Base-by-base conservation (phyloP, 2,113 vertebrate species). In the Dryoscopus gambensis region DNA sequence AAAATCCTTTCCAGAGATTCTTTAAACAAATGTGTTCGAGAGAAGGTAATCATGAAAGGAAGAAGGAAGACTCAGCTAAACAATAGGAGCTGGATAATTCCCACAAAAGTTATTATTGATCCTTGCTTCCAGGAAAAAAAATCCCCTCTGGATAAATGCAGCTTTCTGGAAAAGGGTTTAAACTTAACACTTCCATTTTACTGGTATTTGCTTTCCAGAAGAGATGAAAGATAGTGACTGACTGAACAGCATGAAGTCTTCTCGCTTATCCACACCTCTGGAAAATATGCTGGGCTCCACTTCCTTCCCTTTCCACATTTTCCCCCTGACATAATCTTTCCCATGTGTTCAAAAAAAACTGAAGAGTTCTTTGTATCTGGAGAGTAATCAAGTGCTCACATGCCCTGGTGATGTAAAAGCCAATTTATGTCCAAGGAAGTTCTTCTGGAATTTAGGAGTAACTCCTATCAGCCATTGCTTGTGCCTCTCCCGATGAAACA, bases 261-360 rank as follows among this genome's bases (percentile, higher is more conserved):
- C 64, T 73, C 0, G 0, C 55, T 80, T 87, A 90, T 83, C 79
- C 91, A 95, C 87, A 88, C 89, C 91, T 97, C 63, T 97, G 85
- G 80, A 96, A 97, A 95, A 84, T 92, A 96, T 75, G 13, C 80
- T 95, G 84, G 81, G 70, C 80, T 97, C 75, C 56, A 75, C 93
- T 96, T 98, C 95, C 91, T 97, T 89, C 83, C 95, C 90, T 95
- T 95, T 77, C 76, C 92, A 93, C 79, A 53, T 91, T 93, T 95
- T 95, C 64, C 91, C 46, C 79, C 95, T 93, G 92, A 97, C 94
- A 96, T 96, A 97, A 83, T 95, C 76, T 94, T 83, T 91, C 90
- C 91, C 89, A 86, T 40, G 75, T 81, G 96, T 76, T 90, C 21
- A 79, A 94, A 93, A 69, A 39, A 70, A 24, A 0, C 42, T 81